phyloP scores from a whole-genome alignment of 2,113 vertebrate species.

The Bubo scandiacus region DNA sequence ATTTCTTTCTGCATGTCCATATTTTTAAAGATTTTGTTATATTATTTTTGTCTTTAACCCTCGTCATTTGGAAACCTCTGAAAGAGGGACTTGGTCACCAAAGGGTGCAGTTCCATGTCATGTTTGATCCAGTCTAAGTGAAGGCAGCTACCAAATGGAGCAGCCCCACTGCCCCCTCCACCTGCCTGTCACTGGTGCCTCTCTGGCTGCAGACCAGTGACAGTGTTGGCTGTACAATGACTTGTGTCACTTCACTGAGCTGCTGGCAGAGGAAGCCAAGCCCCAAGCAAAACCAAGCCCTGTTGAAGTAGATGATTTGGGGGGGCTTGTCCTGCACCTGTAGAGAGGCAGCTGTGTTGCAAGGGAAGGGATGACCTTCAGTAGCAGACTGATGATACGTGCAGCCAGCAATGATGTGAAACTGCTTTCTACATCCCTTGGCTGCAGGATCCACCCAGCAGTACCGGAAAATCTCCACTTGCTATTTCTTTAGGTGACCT shows the following conservation, averaged over 20 bases:
- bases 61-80: not conserved
- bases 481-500: not conserved
- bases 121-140: not conserved
- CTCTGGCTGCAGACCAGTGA: not conserved
- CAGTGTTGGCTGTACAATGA: not conserved
- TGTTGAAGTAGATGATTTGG: not conserved
- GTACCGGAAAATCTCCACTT: not conserved
- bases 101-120: not conserved
- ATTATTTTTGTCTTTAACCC: not conserved
- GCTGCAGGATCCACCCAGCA: not conserved
- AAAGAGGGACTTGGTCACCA: not conserved
- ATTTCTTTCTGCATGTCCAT: not conserved
- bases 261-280: not conserved
- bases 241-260: not conserved
- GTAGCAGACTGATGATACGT: not conserved
- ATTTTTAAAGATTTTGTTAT: not conserved
- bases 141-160: too few relatives aligned
- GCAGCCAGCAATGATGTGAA: not conserved
- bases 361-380: not conserved
- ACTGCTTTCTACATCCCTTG: not conserved
- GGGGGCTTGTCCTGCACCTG: not conserved
- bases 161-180: not conserved
- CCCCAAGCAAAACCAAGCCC: not conserved
- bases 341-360: not conserved
- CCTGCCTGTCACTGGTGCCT: not conserved